phyloP scores from a whole-genome alignment of 2,888 invertebrate species.

The Tipula lateralis region DNA sequence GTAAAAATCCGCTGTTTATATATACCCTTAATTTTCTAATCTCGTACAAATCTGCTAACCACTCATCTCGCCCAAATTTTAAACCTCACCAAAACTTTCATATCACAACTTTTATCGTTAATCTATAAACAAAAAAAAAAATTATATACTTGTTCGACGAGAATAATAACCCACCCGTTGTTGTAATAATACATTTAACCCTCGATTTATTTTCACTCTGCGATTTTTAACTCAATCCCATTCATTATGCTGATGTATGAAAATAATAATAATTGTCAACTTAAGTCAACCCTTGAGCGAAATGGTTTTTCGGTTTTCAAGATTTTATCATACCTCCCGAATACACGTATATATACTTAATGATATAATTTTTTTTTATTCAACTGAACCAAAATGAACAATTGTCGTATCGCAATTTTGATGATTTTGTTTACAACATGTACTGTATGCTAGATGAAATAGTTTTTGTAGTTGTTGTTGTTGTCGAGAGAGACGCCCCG shows the following conservation, averaged over 20 bases:
- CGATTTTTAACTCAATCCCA: neutral
- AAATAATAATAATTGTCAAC: neutral
- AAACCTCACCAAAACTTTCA: neutral
- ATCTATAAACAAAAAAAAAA: no score
- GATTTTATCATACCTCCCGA: neutral
- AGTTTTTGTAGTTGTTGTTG: neutral
- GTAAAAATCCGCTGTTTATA: no score
- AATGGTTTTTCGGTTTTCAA: neutral
- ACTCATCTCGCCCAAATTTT: neutral
- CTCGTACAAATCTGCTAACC: neutral
- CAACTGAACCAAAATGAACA: neutral
- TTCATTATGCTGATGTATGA: neutral
- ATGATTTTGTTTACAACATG: neutral
- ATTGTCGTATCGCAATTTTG: neutral
- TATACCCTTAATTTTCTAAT: neutral
- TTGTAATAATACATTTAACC: neutral
- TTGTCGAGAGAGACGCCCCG: neutral
- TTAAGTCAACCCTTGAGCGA: constrained; percentile 19
- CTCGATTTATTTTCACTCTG: neutral
- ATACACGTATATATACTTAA: neutral
- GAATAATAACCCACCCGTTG: neutral
- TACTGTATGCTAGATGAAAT: neutral
- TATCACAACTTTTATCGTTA: neutral
- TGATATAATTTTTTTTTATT: neutral
- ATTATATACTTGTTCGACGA: neutral